phyloP scores from a whole-genome alignment of 2,888 invertebrate species.

The Maniola hyperantus region DNA sequence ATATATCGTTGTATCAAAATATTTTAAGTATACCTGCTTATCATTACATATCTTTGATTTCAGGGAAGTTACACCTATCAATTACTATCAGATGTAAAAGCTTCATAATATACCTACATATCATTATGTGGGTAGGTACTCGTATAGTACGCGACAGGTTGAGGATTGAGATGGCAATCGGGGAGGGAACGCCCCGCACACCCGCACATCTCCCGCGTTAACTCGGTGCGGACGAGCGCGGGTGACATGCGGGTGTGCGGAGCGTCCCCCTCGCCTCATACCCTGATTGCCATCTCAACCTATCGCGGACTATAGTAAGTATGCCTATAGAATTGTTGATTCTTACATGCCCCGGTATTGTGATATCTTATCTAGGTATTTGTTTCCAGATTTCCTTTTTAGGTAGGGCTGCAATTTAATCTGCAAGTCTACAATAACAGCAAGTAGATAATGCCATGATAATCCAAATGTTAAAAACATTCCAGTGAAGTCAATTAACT shows the following conservation, averaged over 20 bases:
- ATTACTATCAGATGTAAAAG: neutral
- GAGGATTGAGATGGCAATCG: too few species aligned
- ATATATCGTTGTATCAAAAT: neutral
- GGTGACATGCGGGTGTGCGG: too few species aligned
- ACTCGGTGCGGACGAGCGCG: too few species aligned
- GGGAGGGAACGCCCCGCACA: too few species aligned
- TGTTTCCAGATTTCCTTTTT: constrained; percentile 16
- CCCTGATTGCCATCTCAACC: too few species aligned
- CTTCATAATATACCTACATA: neutral
- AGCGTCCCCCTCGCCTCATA: too few species aligned
- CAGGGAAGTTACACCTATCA: neutral
- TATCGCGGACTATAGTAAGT: too few species aligned
- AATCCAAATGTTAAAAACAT: neutral
- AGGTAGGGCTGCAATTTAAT: constrained; percentile 17
- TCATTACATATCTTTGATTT: neutral
- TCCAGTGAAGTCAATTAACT: constrained; percentile 5
- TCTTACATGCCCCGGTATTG: neutral
- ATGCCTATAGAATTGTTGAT: too few species aligned
- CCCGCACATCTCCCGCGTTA: too few species aligned
- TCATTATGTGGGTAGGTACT: too few species aligned
- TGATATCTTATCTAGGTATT: constrained; percentile 16
- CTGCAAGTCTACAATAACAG: constrained; percentile 3
- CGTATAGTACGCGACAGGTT: too few species aligned
- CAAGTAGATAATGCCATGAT: neutral
- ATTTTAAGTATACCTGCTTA: neutral